Conservation (phyloP, 2,888 invertebrate genomes). For the Nasonia oneida region DNA sequence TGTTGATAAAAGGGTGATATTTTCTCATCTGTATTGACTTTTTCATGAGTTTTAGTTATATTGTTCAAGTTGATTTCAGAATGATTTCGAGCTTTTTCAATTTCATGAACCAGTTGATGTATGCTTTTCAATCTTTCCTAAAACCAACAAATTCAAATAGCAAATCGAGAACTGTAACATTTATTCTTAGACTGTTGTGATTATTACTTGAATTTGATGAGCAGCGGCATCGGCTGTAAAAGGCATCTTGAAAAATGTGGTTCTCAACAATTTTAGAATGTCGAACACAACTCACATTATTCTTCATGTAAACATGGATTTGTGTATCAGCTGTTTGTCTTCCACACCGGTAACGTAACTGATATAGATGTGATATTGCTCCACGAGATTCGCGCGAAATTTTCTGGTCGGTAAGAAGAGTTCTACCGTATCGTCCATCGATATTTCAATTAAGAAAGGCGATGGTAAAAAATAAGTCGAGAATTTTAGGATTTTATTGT, state of each 20-base stretch:
- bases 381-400: neutral
- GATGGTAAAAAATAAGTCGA: too few relatives aligned
- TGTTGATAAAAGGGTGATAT: constrained; percentile 81
- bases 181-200: constrained; percentile 12
- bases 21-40: constrained; percentile 81
- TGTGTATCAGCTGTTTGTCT: neutral
- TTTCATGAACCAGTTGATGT: constrained; percentile 88
- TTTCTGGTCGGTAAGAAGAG: neutral
- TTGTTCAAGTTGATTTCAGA: constrained; percentile 90
- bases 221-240: constrained; percentile 89
- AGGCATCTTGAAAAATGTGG: constrained; percentile 81
- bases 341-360: neutral
- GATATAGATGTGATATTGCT: neutral
- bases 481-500: neutral
- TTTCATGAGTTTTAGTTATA: constrained; percentile 88
- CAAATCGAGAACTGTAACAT: constrained; percentile 27
- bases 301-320: neutral
- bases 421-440: neutral
- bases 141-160: constrained; percentile 65
- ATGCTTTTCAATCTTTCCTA: constrained; percentile 90
- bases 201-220: constrained; percentile 83
- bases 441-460: neutral
- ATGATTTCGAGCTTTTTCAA: constrained; percentile 89
- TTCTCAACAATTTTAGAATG: neutral
- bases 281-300: neutral